Percentiles rank a stretch among this genome's conserved stretches.
Evolutionary conservation across 2,113 vertebrate genomes (phyloP).

Genomic region (Puffinus mauretanicus): DNA sequence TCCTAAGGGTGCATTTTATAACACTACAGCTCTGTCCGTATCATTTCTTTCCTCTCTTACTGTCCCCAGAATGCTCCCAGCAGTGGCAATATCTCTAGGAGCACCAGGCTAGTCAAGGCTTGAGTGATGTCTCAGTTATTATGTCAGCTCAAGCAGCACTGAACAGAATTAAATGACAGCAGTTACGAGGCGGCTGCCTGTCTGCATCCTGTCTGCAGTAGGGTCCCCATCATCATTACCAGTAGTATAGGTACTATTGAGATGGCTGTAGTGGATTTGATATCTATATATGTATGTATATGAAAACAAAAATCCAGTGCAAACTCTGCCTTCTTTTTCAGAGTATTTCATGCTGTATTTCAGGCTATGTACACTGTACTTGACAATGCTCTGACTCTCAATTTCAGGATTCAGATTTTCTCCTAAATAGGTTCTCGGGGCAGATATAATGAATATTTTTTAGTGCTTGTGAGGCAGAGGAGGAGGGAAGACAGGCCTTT

Average conservation of each 20-base stretch:
- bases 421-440: neutral
- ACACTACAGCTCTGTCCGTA: neutral
- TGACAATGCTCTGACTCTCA: neutral
- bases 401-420: neutral
- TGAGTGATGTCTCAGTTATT: slow-evolving; percentile 8
- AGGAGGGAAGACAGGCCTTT: neutral
- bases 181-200: neutral
- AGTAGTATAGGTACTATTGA: neutral
- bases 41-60: neutral
- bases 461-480: neutral
- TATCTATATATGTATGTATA: neutral
- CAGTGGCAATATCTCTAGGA: neutral
- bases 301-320: neutral
- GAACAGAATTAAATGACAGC: neutral
- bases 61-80: neutral
- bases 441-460: neutral
- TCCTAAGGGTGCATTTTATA: slow-evolving; percentile 43
- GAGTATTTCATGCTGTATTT: neutral
- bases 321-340: neutral
- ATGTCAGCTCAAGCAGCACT: neutral
- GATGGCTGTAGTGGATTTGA: neutral
- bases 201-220: neutral
- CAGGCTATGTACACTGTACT: neutral
- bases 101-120: neutral
- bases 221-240: neutral